phyloP scores from a whole-genome alignment of 2,113 vertebrate genomes.

The Tapirus terrestris region DNA sequence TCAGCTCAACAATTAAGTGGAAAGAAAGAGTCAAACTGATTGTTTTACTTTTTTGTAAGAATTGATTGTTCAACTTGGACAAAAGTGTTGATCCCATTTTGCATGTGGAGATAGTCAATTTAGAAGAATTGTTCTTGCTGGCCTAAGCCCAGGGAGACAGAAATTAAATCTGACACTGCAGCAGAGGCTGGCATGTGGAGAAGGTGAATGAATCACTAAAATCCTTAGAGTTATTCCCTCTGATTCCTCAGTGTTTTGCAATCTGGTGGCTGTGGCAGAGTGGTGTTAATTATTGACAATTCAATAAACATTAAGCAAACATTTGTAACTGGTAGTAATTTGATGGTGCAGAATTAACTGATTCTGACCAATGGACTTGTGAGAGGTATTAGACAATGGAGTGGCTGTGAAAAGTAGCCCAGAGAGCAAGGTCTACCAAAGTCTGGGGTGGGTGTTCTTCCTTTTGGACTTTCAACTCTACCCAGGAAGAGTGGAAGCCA shows the following conservation, averaged over 20 bases:
- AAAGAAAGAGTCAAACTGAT: constrained; percentile 65
- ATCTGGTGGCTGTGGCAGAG: constrained; percentile 20
- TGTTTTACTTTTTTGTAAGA: constrained; percentile 70
- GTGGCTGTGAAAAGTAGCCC: neutral
- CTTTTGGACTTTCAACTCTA: neutral
- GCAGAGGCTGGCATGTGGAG: neutral
- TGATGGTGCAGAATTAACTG: neutral
- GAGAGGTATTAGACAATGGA: neutral
- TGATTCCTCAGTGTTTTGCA: constrained; percentile 35
- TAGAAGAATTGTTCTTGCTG: constrained; percentile 66
- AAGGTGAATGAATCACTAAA: constrained; percentile 45
- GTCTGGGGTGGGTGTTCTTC: neutral
- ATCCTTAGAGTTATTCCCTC: constrained; percentile 37
- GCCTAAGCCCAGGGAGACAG: constrained; percentile 35
- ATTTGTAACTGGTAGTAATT: constrained; percentile 63
- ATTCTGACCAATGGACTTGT: neutral
- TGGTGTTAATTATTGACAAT: constrained; percentile 61
- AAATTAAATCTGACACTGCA: constrained; percentile 69
- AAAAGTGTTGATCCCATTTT: constrained; percentile 74
- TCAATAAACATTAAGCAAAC: constrained; percentile 69
- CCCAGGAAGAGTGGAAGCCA: neutral
- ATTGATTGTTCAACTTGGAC: constrained; percentile 68
- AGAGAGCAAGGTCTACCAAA: neutral
- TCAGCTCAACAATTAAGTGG: constrained; percentile 59
- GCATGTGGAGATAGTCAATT: constrained; percentile 78